phyloP scores from a whole-genome alignment of 2,888 invertebrate genomes.

The Rhorus exstirpatorius region DNA sequence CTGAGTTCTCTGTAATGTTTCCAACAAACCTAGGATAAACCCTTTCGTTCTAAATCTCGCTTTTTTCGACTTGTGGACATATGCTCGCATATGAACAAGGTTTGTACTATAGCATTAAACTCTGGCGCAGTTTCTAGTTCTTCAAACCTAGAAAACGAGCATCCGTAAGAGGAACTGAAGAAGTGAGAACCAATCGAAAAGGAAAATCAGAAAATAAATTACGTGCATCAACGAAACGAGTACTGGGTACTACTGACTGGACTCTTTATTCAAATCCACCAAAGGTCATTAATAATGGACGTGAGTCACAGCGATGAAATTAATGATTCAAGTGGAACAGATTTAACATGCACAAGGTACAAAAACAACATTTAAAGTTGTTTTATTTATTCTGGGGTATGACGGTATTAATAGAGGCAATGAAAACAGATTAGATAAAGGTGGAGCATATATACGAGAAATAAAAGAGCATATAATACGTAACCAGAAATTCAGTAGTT shows the following conservation, averaged over 20 bases:
- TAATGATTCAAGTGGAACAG: slow-evolving; percentile 51
- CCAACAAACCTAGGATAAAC: slow-evolving; percentile 15
- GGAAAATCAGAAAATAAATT: slow-evolving; percentile 22
- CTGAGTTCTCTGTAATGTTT: slow-evolving; percentile 23
- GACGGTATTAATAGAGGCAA: slow-evolving; percentile 22
- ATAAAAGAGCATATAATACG: slow-evolving; percentile 40
- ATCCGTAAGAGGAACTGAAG: not conserved
- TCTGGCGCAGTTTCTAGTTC: slow-evolving; percentile 11
- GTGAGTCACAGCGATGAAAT: slow-evolving; percentile 31
- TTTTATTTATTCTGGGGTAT: slow-evolving; percentile 38
- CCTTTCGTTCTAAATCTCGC: slow-evolving; percentile 19
- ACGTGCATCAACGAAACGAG: slow-evolving; percentile 3
- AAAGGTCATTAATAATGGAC: slow-evolving; percentile 57
- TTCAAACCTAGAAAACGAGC: not conserved
- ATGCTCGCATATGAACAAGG: not conserved
- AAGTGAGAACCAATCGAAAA: not conserved
- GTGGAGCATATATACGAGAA: slow-evolving; percentile 35
- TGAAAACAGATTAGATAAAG: not conserved
- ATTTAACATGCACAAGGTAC: slow-evolving; percentile 14
- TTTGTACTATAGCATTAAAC: not conserved
- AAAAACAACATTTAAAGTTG: slow-evolving; percentile 13
- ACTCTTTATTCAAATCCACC: slow-evolving; percentile 39
- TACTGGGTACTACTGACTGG: slow-evolving; percentile 6
- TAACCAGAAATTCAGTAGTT: slow-evolving; percentile 19
- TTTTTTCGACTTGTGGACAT: slow-evolving; percentile 8